Conservation (phyloP, 2,113 vertebrate species). For the Cathartes aura region DNA sequence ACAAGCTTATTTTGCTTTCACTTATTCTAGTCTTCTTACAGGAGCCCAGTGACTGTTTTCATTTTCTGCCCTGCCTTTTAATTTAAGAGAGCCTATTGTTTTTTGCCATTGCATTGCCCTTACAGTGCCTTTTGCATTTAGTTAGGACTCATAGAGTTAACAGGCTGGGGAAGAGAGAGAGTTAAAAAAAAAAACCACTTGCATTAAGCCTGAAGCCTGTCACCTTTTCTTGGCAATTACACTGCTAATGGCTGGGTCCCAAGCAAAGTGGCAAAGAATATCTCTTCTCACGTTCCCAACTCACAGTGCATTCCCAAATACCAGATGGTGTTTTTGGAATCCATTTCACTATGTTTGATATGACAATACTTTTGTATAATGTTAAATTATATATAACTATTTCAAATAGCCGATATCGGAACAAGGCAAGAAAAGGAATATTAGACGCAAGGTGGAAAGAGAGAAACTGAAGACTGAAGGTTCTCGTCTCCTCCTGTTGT, state of each 20-base stretch:
- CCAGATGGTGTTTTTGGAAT: slow-evolving; percentile 98
- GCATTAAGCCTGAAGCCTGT: slow-evolving; percentile 88
- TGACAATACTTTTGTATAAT: slow-evolving; percentile 90
- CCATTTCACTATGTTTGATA: slow-evolving; percentile 89
- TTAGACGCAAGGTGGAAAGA: slow-evolving; percentile 75
- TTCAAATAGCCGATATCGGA: slow-evolving; percentile 80
- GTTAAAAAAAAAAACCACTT: slow-evolving; percentile 56
- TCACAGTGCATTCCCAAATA: slow-evolving; percentile 89
- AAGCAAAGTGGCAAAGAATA: slow-evolving; percentile 90
- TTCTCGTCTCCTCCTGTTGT: slow-evolving; percentile 65
- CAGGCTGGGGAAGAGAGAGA: slow-evolving; percentile 57
- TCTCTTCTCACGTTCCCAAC: slow-evolving; percentile 90
- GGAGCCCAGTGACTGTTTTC: neutral
- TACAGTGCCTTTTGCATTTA: slow-evolving; percentile 44
- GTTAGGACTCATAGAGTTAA: slow-evolving; percentile 81
- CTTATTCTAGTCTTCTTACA: slow-evolving; percentile 11
- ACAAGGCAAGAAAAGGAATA: slow-evolving; percentile 79
- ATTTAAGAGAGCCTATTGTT: slow-evolving; percentile 11
- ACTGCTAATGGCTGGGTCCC: slow-evolving; percentile 90
- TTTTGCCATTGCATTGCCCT: slow-evolving; percentile 16
- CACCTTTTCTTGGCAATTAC: slow-evolving; percentile 95
- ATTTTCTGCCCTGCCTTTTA: slow-evolving; percentile 1
- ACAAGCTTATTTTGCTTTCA: slow-evolving; percentile 53
- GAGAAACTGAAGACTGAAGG: slow-evolving; percentile 72
- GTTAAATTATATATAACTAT: slow-evolving; percentile 89